A percentile compares a stretch with the other conserved stretches of the same genome.
Evolutionary conservation across 2,797 vertebrate genomes (phyloP).

Genomic region (Microctenopoma steveboyesi): DNA sequence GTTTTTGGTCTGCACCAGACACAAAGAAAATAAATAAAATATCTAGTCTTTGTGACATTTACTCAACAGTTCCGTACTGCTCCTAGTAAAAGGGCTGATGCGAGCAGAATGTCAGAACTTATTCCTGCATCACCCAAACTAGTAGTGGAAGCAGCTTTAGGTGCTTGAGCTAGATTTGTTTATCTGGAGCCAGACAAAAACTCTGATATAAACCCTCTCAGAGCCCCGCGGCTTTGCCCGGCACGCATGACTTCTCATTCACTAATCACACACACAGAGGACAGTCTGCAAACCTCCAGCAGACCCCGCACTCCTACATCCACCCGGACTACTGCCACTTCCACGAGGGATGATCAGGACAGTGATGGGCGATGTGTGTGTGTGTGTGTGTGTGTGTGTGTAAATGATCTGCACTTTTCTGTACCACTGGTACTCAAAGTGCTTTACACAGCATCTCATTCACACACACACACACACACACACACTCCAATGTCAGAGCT

Average conservation of each 20-base stretch:
- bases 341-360: slow-evolving; percentile 67
- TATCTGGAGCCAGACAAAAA: slow-evolving; percentile 37
- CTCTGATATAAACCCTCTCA: slow-evolving; percentile 53
- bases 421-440: too few relatives aligned
- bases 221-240: slow-evolving; percentile 57
- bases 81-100: too few relatives aligned
- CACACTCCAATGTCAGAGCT: too few relatives aligned
- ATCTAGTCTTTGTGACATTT: too few relatives aligned
- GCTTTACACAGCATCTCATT: too few relatives aligned
- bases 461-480: too few relatives aligned
- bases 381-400: too few relatives aligned
- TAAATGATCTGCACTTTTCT: too few relatives aligned
- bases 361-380: too few relatives aligned
- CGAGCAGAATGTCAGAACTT: not conserved
- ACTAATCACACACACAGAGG: slow-evolving; percentile 69
- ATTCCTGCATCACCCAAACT: slow-evolving; percentile 11
- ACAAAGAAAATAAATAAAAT: too few relatives aligned
- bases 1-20: too few relatives aligned
- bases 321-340: slow-evolving; percentile 48
- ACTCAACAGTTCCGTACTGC: too few relatives aligned
- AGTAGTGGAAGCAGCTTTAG: slow-evolving; percentile 32
- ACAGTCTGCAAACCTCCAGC: slow-evolving; percentile 15
- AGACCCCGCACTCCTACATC: slow-evolving; percentile 20
- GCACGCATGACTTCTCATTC: slow-evolving; percentile 78
- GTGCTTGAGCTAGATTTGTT: slow-evolving; percentile 37